Conservation (phyloP, 1,140 invertebrate species). For the Centruroides vittatus region DNA sequence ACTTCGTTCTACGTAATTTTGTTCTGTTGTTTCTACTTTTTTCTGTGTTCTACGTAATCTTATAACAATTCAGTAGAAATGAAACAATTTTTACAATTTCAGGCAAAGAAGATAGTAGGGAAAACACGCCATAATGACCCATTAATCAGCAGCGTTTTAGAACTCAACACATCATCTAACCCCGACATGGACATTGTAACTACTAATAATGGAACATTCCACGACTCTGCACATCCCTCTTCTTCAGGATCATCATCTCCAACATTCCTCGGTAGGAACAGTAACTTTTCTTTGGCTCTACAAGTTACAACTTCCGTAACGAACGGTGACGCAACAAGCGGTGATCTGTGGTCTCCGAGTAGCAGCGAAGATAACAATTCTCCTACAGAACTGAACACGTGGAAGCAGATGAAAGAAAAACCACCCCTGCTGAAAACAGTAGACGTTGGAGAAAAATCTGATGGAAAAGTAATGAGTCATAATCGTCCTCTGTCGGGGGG, state of each 20-base stretch:
- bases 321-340: background rate
- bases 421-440: constrained; percentile 66
- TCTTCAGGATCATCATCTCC: too few relatives aligned
- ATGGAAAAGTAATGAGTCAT: constrained; percentile 24
- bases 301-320: background rate
- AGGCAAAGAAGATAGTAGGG: constrained; percentile 26
- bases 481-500: constrained; percentile 45
- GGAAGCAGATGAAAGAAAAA: constrained; percentile 60
- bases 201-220: too few relatives aligned
- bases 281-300: background rate
- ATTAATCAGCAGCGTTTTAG: constrained; percentile 11
- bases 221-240: too few relatives aligned
- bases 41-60: too few relatives aligned
- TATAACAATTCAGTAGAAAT: too few relatives aligned
- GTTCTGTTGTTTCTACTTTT: too few relatives aligned
- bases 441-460: constrained; percentile 41
- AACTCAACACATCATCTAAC: background rate
- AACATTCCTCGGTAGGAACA: background rate
- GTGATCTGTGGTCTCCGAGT: constrained; percentile 31
- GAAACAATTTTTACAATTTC: constrained; percentile 8
- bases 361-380: constrained; percentile 70
- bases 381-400: constrained; percentile 73
- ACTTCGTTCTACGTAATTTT: too few relatives aligned
- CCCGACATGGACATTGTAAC: too few relatives aligned
- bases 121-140: constrained; percentile 22